phyloP scores from a whole-genome alignment of 2,113 vertebrate species.

The Arvicanthis niloticus region DNA sequence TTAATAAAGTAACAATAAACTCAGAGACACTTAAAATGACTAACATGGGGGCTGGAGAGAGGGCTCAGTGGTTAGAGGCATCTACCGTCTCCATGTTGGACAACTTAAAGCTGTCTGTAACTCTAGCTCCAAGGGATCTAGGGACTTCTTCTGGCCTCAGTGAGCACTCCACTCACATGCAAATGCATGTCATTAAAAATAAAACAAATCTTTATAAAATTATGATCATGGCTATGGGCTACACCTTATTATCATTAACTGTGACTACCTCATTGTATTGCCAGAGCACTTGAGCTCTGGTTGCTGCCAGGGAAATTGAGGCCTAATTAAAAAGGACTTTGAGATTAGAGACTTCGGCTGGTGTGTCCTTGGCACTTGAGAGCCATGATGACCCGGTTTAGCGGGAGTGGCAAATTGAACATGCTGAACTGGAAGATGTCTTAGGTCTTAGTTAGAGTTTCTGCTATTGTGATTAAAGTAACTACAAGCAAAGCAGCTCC shows the following conservation, averaged over 20 bases:
- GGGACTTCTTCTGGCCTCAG: background rate
- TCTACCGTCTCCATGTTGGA: background rate
- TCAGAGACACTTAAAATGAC: constrained; percentile 26
- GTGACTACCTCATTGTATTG: background rate
- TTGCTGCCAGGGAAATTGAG: background rate
- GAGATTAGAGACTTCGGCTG: background rate
- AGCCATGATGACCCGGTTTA: background rate
- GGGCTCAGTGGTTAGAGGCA: background rate
- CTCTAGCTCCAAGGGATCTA: background rate
- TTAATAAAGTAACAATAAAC: constrained; percentile 62
- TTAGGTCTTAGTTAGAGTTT: background rate
- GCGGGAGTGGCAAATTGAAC: background rate
- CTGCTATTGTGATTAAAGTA: background rate
- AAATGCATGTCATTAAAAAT: background rate
- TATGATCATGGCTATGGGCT: constrained; percentile 6
- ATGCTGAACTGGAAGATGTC: accelerated
- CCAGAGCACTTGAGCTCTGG: accelerated
- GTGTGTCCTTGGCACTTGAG: background rate
- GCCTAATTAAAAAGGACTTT: background rate
- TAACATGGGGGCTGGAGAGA: background rate
- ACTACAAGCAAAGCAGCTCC: background rate
- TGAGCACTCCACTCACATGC: too few relatives aligned
- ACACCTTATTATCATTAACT: background rate
- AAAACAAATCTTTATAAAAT: background rate
- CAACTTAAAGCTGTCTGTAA: background rate